These are phyloP conservation scores for Vicugna pacos DNA, from an alignment of 2,113 vertebrate species.

Conservation along the genomic window DNA sequence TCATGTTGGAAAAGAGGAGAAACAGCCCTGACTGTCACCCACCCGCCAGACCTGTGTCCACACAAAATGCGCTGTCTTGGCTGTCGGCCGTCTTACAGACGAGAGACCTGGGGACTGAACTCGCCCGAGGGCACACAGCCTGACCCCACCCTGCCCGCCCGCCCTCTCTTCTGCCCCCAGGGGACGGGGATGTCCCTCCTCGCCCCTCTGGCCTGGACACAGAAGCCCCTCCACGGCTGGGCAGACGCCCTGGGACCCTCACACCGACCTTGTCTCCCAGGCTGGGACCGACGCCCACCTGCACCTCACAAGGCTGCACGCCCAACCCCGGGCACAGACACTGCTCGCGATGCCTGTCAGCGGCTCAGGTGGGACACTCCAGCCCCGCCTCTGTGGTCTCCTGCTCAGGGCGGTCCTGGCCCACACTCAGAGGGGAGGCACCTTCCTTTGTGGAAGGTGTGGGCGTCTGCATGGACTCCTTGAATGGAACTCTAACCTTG, in stretches of 20 bases:
- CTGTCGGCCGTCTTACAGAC: rapidly evolving
- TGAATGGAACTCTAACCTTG: not conserved
- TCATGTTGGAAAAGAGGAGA: not conserved
- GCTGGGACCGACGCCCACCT: too few species aligned
- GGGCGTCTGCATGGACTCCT: rapidly evolving
- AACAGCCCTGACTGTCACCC: not conserved
- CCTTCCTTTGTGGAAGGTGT: rapidly evolving
- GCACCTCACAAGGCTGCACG: too few species aligned
- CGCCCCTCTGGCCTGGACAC: not conserved
- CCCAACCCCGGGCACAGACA: too few species aligned
- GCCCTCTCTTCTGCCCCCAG: not conserved
- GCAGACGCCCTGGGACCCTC: not conserved
- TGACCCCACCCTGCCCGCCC: too few species aligned
- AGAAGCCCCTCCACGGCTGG: not conserved
- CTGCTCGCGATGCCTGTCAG: rapidly evolving
- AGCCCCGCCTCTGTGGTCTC: rapidly evolving
- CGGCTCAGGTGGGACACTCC: rapidly evolving
- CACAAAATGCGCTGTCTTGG: rapidly evolving
- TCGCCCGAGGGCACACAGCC: too few species aligned
- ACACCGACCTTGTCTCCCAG: too few species aligned
- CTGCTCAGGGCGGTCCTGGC: rapidly evolving
- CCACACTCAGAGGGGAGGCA: not conserved
- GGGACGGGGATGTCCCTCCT: rapidly evolving
- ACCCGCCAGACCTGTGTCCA: rapidly evolving
- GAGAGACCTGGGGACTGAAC: not conserved